Conservation (phyloP, 2,888 invertebrate species). For the Sinohyriopsis cumingii region DNA sequence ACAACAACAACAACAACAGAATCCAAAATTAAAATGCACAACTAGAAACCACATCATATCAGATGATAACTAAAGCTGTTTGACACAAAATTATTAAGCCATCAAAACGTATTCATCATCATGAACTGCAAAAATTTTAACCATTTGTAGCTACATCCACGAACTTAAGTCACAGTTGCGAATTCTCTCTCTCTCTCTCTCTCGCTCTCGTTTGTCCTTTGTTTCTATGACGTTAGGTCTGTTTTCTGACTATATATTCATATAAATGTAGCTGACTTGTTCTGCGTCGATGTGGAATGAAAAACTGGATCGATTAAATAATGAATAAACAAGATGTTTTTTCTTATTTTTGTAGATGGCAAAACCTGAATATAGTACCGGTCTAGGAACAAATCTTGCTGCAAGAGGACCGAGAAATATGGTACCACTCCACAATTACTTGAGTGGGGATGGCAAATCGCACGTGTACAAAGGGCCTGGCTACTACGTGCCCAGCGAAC, state of each 20-base stretch:
- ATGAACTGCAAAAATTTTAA: no score
- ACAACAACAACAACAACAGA: no score
- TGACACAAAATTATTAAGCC: no score
- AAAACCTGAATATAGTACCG: constrained; percentile 44
- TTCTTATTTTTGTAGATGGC: constrained; percentile 13
- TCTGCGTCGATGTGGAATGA: no score
- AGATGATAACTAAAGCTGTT: no score
- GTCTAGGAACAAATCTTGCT: constrained; percentile 49
- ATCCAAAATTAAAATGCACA: no score
- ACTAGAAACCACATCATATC: no score
- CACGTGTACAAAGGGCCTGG: constrained; percentile 56
- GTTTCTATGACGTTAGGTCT: neutral
- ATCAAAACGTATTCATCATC: neutral
- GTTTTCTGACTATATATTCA: no score
- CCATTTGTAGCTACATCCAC: no score
- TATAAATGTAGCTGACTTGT: no score
- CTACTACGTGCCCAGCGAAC: constrained; percentile 57
- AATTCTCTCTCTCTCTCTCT: constrained; percentile 7
- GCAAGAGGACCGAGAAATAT: constrained; percentile 58
- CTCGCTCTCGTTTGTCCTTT: neutral
- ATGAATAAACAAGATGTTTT: no score
- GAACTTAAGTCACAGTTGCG: neutral
- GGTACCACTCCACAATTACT: constrained; percentile 60
- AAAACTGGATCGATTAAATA: no score
- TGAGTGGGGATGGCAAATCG: constrained; percentile 61